A percentile compares a stretch with the other conserved stretches of the same genome.
Conservation (phyloP, 2,113 vertebrate genomes). For the Crocuta crocuta region DNA sequence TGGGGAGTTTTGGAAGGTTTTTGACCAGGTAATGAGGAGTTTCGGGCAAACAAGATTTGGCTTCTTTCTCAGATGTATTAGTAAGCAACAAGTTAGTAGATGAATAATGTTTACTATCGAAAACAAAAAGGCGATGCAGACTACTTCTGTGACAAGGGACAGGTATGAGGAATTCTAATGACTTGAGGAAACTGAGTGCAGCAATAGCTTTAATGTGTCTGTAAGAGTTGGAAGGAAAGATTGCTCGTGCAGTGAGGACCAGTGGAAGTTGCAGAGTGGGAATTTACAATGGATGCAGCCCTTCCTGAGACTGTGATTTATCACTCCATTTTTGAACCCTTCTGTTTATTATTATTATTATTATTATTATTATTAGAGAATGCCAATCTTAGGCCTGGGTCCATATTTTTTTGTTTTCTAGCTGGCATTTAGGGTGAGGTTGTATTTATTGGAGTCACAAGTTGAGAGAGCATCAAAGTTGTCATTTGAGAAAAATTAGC, state of each 20-base stretch:
- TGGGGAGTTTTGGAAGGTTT: background rate
- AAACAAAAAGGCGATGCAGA: background rate
- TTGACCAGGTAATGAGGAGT: background rate
- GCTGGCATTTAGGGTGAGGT: background rate
- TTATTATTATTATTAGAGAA: background rate
- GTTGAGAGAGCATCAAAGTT: background rate
- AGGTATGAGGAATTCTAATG: no score
- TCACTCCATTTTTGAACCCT: background rate
- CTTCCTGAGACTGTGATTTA: background rate
- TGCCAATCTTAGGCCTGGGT: background rate
- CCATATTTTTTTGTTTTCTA: background rate
- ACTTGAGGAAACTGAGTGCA: background rate
- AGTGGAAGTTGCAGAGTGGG: background rate
- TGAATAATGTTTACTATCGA: background rate
- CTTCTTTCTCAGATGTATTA: slow-evolving; percentile 32
- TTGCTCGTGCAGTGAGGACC: background rate
- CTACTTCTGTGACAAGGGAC: background rate
- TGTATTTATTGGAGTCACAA: background rate
- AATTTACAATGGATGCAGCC: background rate
- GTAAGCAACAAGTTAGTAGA: background rate
- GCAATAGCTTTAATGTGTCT: background rate
- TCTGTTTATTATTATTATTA: background rate
- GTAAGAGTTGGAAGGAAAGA: no score
- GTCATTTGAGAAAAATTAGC: background rate
- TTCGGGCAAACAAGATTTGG: background rate